Evolutionary conservation across 2,888 invertebrate species (phyloP), one percentile per base, ranked within the genome.

Genomic region (Hetaerina titia): DNA sequence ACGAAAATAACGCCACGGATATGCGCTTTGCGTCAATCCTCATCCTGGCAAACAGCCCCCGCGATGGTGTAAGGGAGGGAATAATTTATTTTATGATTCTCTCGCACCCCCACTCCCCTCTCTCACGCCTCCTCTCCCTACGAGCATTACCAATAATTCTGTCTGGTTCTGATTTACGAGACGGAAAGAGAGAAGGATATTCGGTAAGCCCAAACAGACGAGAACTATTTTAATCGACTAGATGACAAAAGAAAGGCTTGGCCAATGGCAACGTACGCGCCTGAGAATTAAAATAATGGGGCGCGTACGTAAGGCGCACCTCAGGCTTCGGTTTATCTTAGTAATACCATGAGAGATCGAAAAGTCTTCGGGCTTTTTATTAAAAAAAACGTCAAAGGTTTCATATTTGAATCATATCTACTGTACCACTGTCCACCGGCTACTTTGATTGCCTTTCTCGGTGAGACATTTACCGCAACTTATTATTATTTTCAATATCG

Each of bases 11-110:
- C 45, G 17, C 31, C 56, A 19, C 4, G 64, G 56, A 74, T 17
- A 90, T 69, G 92, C 56, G 92, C 69, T 69, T 22, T 74, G 69
- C 92, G 64, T 92, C 92, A 92, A 92, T 45, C 92, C 56, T 15
- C 60, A 45, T 63, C 74, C 74, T 92, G 92, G 92, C 64, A 74
- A 56, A n/a, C 92, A n/a, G 69, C 92, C 92, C 69, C 45, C 31
- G 25, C 17, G 92, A 25, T n/a, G n/a, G 92, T 56, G 69, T 31
- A 81, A 31, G n/a, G 7, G 81, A 4, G 81, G 81, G 81, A 31
- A 13, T 9, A 4, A 81, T 13, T 13, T 31, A 11, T 31, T 25
- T 81, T 13, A 25, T 31, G 60, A 60, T 17, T 17, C 17, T 31
- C 81, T 11, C 1, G 8, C 31, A 31, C 11, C 13, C 81, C 22